These are phyloP conservation scores for Lasiommata megera DNA, from an alignment of 2,888 invertebrate genomes.

Conservation along the genomic window DNA sequence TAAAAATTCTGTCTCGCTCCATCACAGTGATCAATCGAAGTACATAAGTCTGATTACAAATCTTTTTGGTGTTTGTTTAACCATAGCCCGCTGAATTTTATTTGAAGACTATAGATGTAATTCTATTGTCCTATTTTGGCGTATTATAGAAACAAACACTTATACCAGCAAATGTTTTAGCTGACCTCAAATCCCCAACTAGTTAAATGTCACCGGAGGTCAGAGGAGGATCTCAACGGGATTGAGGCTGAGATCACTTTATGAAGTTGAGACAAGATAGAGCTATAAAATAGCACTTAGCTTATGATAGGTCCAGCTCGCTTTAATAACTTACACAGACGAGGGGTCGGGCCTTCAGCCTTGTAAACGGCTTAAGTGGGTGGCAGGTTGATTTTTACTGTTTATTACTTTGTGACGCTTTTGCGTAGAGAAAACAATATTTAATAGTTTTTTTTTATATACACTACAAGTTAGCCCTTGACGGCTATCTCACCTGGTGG, in stretches of 20 bases:
- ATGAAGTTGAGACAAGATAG: conserved; percentile 22
- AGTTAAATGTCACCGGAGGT: conserved; percentile 21
- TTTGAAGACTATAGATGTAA: no score
- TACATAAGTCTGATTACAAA: no score
- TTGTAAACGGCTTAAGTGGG: not conserved
- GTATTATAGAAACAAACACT: no score
- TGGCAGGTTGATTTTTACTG: not conserved
- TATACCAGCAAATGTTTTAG: not conserved
- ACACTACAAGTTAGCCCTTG: no score
- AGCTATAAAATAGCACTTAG: conserved; percentile 24
- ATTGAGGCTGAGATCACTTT: conserved; percentile 17
- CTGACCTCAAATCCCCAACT: conserved; percentile 10
- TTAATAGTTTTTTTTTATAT: no score
- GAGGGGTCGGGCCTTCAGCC: not conserved
- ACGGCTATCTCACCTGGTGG: no score
- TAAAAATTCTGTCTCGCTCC: no score
- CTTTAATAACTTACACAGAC: conserved; percentile 2
- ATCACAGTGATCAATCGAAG: no score
- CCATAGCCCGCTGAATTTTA: no score
- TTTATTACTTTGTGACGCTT: not conserved
- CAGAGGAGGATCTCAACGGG: conserved; percentile 20
- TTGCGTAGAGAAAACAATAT: not conserved
- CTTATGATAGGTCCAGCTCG: conserved; percentile 13
- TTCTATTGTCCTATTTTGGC: no score
- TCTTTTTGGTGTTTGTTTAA: no score